These are phyloP conservation scores for Octopus sinensis DNA, from an alignment of 1,140 invertebrate species.

Conservation along the genomic window DNA sequence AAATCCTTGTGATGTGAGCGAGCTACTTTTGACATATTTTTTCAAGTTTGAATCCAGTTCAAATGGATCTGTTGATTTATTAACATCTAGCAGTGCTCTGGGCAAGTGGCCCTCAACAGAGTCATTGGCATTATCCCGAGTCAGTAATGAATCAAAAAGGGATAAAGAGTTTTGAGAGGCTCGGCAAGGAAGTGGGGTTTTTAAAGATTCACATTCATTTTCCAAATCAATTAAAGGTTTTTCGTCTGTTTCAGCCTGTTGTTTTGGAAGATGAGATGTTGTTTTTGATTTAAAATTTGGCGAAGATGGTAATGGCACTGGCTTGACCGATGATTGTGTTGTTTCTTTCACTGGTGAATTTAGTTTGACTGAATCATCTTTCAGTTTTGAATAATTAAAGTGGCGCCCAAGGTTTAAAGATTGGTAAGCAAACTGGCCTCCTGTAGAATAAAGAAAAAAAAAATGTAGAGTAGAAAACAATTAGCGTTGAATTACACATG, in stretches of 20 bases:
- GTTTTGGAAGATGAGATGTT: not conserved
- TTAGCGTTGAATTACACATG: too few relatives aligned
- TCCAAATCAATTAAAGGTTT: constrained; percentile 55
- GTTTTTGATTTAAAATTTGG: constrained; percentile 18
- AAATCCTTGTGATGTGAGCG: not conserved
- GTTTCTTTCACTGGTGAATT: not conserved
- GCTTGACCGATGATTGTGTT: not conserved
- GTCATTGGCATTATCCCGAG: constrained; percentile 20
- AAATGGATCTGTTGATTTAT: constrained; percentile 40
- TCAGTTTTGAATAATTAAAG: constrained; percentile 58
- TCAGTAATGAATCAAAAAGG: constrained; percentile 45
- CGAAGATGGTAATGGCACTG: not conserved
- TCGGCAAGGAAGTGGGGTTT: constrained; percentile 9
- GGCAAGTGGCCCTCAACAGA: constrained; percentile 42
- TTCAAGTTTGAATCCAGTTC: constrained; percentile 31
- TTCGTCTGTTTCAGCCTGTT: constrained; percentile 29
- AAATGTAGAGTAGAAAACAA: too few relatives aligned
- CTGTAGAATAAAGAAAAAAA: constrained; percentile 22
- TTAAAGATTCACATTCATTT: constrained; percentile 35
- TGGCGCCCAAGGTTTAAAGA: constrained; percentile 44
- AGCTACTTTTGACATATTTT: not conserved
- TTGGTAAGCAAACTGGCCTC: constrained; percentile 34
- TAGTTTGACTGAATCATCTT: constrained; percentile 42
- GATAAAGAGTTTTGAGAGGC: constrained; percentile 32
- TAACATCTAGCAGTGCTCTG: constrained; percentile 35